These are phyloP conservation scores for zebrafish (Danio rerio) DNA, from an alignment of 2,113 vertebrate genomes.

Conservation along the genomic window DNA sequence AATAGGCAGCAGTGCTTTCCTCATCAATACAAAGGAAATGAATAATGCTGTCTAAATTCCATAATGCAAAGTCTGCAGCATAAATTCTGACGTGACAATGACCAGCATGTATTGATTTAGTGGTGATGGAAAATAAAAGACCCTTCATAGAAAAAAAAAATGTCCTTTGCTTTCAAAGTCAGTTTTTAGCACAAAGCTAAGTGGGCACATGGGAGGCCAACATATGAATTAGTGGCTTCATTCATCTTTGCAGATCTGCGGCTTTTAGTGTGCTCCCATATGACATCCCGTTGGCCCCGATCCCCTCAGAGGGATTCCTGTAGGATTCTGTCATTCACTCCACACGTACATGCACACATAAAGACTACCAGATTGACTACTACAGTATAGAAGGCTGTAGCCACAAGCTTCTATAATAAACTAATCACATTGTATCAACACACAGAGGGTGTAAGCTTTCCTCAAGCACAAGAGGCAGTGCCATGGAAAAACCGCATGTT, in stretches of 20 bases:
- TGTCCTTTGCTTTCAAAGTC: constrained; percentile 54
- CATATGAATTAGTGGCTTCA: constrained; percentile 46
- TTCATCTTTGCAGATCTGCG: constrained; percentile 41
- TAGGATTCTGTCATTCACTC: constrained; percentile 60
- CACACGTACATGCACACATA: constrained; percentile 40
- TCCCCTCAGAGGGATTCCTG: constrained; percentile 52
- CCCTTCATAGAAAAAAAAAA: constrained; percentile 25
- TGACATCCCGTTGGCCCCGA: constrained; percentile 53
- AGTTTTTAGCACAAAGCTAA: constrained; percentile 46
- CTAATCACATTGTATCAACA: constrained; percentile 80
- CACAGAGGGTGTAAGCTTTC: constrained; percentile 71
- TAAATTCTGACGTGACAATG: constrained; percentile 14
- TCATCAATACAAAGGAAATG: constrained; percentile 26
- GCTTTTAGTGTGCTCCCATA: constrained; percentile 35
- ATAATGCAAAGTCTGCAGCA: neutral
- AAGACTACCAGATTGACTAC: constrained; percentile 55
- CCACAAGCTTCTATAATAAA: constrained; percentile 76
- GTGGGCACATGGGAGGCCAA: constrained; percentile 56
- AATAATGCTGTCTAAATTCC: constrained; percentile 26
- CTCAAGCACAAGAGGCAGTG: constrained; percentile 67
- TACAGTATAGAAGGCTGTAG: constrained; percentile 63
- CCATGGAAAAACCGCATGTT: constrained; percentile 62
- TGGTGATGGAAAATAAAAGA: constrained; percentile 36
- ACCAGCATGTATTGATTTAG: neutral
- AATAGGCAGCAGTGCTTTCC: neutral